These are phyloP conservation scores for Quadroppia sp. DNA, from an alignment of 2,888 invertebrate genomes.

Conservation along the genomic window DNA sequence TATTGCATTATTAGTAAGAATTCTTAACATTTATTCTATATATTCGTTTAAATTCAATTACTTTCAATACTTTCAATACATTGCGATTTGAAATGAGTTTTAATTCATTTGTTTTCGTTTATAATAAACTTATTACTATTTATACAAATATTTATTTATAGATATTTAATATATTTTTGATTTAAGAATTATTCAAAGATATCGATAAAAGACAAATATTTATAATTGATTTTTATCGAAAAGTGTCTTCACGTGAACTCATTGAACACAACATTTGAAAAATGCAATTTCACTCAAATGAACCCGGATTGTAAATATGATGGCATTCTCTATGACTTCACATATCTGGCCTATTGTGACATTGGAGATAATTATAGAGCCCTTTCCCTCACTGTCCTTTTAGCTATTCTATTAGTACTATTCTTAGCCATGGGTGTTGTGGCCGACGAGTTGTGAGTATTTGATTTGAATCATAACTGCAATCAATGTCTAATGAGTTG, in stretches of 20 bases:
- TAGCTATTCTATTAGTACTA: background rate
- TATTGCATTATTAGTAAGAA: too few relatives aligned
- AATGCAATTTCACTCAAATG: slow-evolving; percentile 23
- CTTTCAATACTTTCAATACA: too few relatives aligned
- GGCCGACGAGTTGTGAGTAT: slow-evolving; percentile 61
- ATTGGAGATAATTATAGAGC: slow-evolving; percentile 21
- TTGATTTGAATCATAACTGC: background rate
- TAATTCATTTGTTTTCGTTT: too few relatives aligned
- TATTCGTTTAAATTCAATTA: too few relatives aligned
- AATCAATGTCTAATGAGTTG: background rate
- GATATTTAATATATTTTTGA: too few relatives aligned
- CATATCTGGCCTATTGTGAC: slow-evolving; percentile 37
- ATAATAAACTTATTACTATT: too few relatives aligned
- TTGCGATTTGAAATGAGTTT: too few relatives aligned
- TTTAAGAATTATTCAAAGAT: too few relatives aligned
- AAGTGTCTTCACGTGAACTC: slow-evolving; percentile 30
- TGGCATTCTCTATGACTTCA: slow-evolving; percentile 37
- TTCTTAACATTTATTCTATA: too few relatives aligned
- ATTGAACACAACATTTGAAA: background rate
- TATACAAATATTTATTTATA: too few relatives aligned
- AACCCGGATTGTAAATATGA: slow-evolving; percentile 34
- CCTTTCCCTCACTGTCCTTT: background rate
- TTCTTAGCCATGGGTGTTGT: slow-evolving; percentile 55
- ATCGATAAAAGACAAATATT: too few relatives aligned
- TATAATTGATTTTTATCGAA: background rate